Evolutionary conservation across 2,797 vertebrate genomes (phyloP), one percentile per base, ranked within the genome.

Genomic region (Trachurus trachurus): DNA sequence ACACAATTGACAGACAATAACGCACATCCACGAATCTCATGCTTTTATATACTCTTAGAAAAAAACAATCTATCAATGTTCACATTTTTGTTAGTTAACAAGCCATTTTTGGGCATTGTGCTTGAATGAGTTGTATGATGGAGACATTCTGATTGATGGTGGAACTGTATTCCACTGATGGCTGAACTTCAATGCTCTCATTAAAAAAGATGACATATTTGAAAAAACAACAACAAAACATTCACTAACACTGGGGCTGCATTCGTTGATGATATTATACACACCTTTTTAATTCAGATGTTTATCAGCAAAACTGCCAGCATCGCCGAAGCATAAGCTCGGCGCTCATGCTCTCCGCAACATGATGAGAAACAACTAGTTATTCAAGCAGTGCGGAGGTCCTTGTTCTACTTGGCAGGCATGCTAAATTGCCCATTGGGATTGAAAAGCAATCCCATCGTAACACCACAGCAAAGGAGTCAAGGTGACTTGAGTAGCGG

Each of bases 401-500:
- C 66, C 82, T 82, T 63, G 77, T 58, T 81, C 82, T 84, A 77
- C 79, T 88, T 85, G 85, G 87, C 84, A 86, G 67, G 80, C 76
- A 83, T 87, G 78, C 64, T 88, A 86, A 90, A 90, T 87, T 75
- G 75, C 70, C 83, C 79, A 83, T 80, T 62, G 82, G 83, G 70
- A 86, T 71, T 34, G 72, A 57, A 40, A 81, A 83, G 72, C 76
- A 61, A 60, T 88, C 80, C 78, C 84, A 39, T 47, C 44, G 59
- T 77, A 81, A 71, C 67, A 57, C 67, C 26, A 61, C 58, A 71
- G 74, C 69, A 60, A 87, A 89, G 66, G 22, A 86, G 86, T 89
- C 88, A 92, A 89, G 90, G 92, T 92, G 88, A 91, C 84, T 89
- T 69, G 63, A 84, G 56, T 60, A 77, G 67, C 57, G 49, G 81